Evolutionary conservation across 1,140 invertebrate genomes (phyloP), one percentile per base, ranked within the genome.

Genomic region (Sarcophaga peregrina): DNA sequence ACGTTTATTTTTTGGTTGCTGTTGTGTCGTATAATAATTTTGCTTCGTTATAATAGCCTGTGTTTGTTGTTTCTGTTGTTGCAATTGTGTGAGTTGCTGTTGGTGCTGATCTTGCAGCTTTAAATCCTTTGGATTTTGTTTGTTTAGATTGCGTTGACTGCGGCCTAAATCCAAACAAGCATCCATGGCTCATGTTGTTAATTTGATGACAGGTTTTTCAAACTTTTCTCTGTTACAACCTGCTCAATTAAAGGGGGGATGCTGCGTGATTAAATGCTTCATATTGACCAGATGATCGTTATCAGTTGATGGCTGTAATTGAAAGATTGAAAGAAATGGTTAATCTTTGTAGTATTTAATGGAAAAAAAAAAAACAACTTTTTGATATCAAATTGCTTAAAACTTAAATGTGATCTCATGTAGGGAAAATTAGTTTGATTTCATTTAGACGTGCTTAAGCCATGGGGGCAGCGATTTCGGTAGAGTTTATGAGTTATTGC

Each of bases 101-200:
- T n/a, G n/a, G n/a, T n/a, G n/a, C n/a, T n/a, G n/a, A n/a, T n/a
- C n/a, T n/a, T n/a, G n/a, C n/a, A n/a, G 84, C 80, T 58, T 84
- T 80, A 75, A 83, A 75, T 82, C 74, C 80, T 82, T 25, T 20
- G 50, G 81, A 7, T 82, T 20, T 47, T 82, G 74, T n/a, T 4
- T 82, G 48, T 80, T 82, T 20, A 47, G 68, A 74, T n/a, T 68
- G 62, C 83, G 83, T 82, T 78, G 82, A 82, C 76, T 84, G 75
- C n/a, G 68, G 81, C 83, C 58, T n/a, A 84, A 84, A 72, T 82
- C 81, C 75, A 82, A 84, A 75, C 84, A n/a, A 85, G 87, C 87
- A 87, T 90, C 89, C 89, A 90, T 90, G 84, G 88, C 86, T 87
- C 89, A 90, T 90, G 86, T 83, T 78, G 74, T 17, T 76, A n/a